A percentile compares a stretch with the other conserved stretches of the same genome.
Conservation (phyloP, 2,113 vertebrate genomes). For the Onychostoma macrolepis region DNA sequence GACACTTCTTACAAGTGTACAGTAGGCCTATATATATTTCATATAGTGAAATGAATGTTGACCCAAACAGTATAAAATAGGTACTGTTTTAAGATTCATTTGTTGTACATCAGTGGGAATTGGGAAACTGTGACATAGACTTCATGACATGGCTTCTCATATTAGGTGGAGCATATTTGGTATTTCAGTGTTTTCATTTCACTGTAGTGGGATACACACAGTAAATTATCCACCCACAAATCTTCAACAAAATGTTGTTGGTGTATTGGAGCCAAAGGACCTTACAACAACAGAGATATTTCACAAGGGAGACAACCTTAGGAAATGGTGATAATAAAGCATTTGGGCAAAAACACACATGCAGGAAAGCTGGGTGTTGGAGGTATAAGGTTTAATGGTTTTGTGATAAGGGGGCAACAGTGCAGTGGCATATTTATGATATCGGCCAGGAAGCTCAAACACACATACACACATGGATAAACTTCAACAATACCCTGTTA, state of each 20-base stretch:
- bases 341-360: slow-evolving; percentile 17
- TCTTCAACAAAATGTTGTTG: slow-evolving; percentile 1
- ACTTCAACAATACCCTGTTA: slow-evolving; percentile 28
- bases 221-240: background rate
- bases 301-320: background rate
- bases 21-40: background rate
- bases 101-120: background rate
- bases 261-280: slow-evolving; percentile 11
- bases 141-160: background rate
- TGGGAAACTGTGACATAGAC: background rate
- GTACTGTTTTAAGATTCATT: background rate
- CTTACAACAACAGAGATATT: slow-evolving; percentile 10
- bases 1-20: background rate
- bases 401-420: slow-evolving; percentile 48
- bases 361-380: slow-evolving; percentile 52
- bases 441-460: slow-evolving; percentile 48
- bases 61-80: background rate
- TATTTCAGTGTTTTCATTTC: background rate
- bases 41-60: background rate
- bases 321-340: slow-evolving; percentile 41
- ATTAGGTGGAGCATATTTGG: background rate
- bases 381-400: slow-evolving; percentile 35
- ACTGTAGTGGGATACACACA: slow-evolving; percentile 4
- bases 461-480: slow-evolving; percentile 46
- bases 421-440: slow-evolving; percentile 52